Conservation (phyloP, 2,888 invertebrate genomes). For the Prionchulus punctatus region DNA sequence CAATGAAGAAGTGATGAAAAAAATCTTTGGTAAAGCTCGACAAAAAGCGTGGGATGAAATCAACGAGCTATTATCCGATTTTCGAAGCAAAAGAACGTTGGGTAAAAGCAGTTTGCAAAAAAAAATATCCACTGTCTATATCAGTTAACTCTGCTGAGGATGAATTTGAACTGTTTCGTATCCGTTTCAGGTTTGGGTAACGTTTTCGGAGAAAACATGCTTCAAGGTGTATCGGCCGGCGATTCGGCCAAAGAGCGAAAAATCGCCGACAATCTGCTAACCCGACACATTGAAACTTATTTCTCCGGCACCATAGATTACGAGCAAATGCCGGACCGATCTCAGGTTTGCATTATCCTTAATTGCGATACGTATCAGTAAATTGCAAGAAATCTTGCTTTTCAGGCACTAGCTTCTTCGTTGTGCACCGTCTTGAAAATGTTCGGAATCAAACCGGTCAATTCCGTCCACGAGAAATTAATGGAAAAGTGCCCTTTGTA, state of each 20-base stretch:
- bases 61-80: slow-evolving; percentile 59
- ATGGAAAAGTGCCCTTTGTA: slow-evolving; percentile 64
- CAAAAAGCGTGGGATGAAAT: slow-evolving; percentile 64
- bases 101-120: slow-evolving; percentile 19
- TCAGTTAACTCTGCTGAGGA: background rate
- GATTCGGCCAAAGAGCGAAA: slow-evolving; percentile 59
- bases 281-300: slow-evolving; percentile 19
- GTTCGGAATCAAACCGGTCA: slow-evolving; percentile 21
- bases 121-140: background rate
- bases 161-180: background rate
- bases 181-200: slow-evolving; percentile 54
- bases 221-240: slow-evolving; percentile 41
- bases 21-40: slow-evolving; percentile 68
- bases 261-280: slow-evolving; percentile 25
- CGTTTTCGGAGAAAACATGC: slow-evolving; percentile 58
- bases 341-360: slow-evolving; percentile 27
- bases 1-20: slow-evolving; percentile 26
- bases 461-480: slow-evolving; percentile 33
- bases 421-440: slow-evolving; percentile 54
- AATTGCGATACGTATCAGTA: background rate
- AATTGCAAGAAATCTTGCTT: background rate
- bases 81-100: slow-evolving; percentile 70
- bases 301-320: slow-evolving; percentile 37
- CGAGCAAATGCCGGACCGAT: slow-evolving; percentile 48
- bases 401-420: slow-evolving; percentile 54